A percentile compares a stretch with the other conserved stretches of the same genome.
phyloP scores from a whole-genome alignment of 2,113 vertebrate species.

The Tretioscincus oriximinensis region DNA sequence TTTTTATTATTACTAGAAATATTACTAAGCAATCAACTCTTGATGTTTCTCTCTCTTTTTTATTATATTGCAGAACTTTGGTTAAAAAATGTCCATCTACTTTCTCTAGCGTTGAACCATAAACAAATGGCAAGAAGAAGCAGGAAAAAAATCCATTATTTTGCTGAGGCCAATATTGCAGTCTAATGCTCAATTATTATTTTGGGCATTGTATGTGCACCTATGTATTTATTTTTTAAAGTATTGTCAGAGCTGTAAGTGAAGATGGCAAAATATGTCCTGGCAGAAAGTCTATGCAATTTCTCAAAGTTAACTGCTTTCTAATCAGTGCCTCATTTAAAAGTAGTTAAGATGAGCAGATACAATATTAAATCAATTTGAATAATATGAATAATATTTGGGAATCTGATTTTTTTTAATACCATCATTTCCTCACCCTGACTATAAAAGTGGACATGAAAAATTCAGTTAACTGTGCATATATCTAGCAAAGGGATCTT shows the following conservation, averaged over 20 bases:
- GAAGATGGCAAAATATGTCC: not conserved
- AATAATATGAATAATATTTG: no score
- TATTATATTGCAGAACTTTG: slow-evolving; percentile 19
- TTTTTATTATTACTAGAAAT: slow-evolving; percentile 21
- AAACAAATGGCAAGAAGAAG: not conserved
- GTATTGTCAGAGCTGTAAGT: not conserved
- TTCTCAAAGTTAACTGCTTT: no score
- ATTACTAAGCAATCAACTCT: slow-evolving; percentile 30
- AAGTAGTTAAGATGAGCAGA: not conserved
- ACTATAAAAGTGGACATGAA: no score
- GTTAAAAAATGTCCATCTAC: not conserved
- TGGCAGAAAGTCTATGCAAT: not conserved
- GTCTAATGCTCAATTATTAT: not conserved
- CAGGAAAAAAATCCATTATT: not conserved
- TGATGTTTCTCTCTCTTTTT: no score
- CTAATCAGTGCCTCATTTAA: not conserved
- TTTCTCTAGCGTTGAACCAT: slow-evolving; percentile 27
- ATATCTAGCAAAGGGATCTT: no score
- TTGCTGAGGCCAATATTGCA: not conserved
- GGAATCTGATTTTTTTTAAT: no score
- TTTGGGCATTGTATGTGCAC: not conserved
- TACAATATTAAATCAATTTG: no score
- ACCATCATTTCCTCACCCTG: no score
- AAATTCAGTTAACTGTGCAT: no score
- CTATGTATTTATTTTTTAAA: not conserved